phyloP scores from a whole-genome alignment of 2,113 vertebrate species.

The Ciconia boyciana region DNA sequence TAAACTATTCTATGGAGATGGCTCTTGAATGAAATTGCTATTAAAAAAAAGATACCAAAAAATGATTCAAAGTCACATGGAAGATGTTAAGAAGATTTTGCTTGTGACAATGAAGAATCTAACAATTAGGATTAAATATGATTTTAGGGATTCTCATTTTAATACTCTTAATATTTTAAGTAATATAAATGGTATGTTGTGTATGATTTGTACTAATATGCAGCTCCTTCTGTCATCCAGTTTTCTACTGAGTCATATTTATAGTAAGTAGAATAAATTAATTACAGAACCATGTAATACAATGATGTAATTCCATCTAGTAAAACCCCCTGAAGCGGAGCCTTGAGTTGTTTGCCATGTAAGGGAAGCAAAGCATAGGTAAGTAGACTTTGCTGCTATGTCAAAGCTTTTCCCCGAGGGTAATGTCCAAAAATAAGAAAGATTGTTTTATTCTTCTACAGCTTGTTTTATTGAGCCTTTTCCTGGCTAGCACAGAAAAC shows the following conservation, averaged over 20 bases:
- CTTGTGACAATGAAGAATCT: not conserved
- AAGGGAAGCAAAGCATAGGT: slow-evolving; percentile 39
- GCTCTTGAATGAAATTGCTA: not conserved
- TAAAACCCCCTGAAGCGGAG: slow-evolving; percentile 35
- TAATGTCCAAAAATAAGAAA: slow-evolving; percentile 23
- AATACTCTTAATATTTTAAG: not conserved
- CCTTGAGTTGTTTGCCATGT: slow-evolving; percentile 31
- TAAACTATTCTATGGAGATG: not conserved
- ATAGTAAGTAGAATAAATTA: slow-evolving; percentile 52
- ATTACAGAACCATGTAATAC: slow-evolving; percentile 40
- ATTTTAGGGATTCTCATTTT: not conserved
- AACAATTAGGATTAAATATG: not conserved
- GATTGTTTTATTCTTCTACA: not conserved
- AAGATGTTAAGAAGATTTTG: not conserved
- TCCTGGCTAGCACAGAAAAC: not conserved
- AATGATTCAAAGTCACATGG: not conserved
- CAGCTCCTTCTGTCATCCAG: slow-evolving; percentile 21
- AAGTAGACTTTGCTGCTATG: not conserved
- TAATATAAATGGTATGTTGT: not conserved
- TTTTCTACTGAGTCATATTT: slow-evolving; percentile 58
- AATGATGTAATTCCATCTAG: slow-evolving; percentile 47
- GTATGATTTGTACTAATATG: slow-evolving; percentile 36
- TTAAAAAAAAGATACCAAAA: not conserved
- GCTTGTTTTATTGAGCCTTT: not conserved
- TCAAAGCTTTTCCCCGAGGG: not conserved